Base-by-base conservation (phyloP, 1,140 invertebrate species). In the Drosophila melanica region DNA sequence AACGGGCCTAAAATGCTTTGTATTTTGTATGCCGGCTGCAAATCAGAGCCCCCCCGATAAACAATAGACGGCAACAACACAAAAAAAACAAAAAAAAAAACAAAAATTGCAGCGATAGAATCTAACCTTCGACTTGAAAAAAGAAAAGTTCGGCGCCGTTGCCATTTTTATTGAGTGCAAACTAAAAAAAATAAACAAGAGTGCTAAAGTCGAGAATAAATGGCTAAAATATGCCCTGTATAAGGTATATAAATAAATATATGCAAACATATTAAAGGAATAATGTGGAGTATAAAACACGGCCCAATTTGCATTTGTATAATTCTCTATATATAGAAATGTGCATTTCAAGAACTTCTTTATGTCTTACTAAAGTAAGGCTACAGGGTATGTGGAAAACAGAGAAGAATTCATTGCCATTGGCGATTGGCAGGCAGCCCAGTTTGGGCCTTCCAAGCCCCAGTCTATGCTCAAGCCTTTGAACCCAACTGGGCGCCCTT, bases 41-140 rank as follows among this genome's bases (percentile, higher is more conserved):
- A 86, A 75, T 81, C 81, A 81, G 67, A 86, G 75, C 59, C 69
- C 64, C 59, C 69, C 64, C 67, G 39, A 77, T 85, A 86, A 81
- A 85, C 77, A 87, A 87, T 72, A 66, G 69, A 75, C 80, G 67
- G 63, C 55, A 62, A 27, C 53, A 66, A 57, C 16, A n/a, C n/a
- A n/a, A 42, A 66, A 48, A 10, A 20, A 42, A 44, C 53, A 27
- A 54, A 63, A 69, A 35, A 7, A 35, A 27, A 27, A 27, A 2
- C 0, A 2, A 27, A 2, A 27, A 69, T 45, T 66, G 57, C 67
- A 71, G 64, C 82, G 68, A 86, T 86, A 87, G 73, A 79, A 87
- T 89, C 55, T 77, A 87, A 87, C 82, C 82, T 87, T 87, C 82
- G 82, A 87, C 84, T 87, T 87, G 84, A 87, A 76, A 57, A 41